These are phyloP conservation scores for Campaea margaritaria DNA, from an alignment of 2,888 invertebrate species.

Conservation along the genomic window DNA sequence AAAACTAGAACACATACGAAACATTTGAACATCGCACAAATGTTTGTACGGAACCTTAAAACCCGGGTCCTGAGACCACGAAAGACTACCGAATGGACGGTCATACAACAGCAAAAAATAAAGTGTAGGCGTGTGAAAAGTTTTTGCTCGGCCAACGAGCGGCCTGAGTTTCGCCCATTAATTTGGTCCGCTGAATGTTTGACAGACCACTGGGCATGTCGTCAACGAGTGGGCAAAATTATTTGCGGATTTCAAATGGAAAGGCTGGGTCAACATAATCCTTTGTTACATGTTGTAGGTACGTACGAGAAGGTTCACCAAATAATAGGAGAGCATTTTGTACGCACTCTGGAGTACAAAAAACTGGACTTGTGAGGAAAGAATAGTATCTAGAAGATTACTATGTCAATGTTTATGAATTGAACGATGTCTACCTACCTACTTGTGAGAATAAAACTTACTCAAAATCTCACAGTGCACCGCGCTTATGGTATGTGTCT, in stretches of 20 bases:
- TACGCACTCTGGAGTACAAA: neutral
- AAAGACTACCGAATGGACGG: constrained; percentile 13
- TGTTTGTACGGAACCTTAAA: neutral
- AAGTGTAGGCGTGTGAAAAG: constrained; percentile 45
- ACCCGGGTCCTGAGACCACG: neutral
- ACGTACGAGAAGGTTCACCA: constrained; percentile 14
- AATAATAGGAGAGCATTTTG: neutral
- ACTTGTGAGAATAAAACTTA: too few species aligned
- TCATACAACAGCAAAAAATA: constrained; percentile 42
- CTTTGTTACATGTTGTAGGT: constrained; percentile 22
- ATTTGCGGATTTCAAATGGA: constrained; percentile 31
- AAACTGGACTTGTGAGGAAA: neutral
- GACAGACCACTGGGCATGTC: constrained; percentile 53
- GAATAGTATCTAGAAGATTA: too few species aligned
- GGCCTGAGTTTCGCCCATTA: constrained; percentile 55
- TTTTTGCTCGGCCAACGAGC: constrained; percentile 54
- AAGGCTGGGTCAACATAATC: constrained; percentile 23
- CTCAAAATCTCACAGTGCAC: too few species aligned
- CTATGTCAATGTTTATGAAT: too few species aligned
- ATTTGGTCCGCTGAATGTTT: constrained; percentile 57
- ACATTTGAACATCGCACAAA: neutral
- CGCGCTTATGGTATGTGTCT: too few species aligned
- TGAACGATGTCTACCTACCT: too few species aligned
- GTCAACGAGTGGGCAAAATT: constrained; percentile 34
- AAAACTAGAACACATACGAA: neutral